Base-by-base conservation (phyloP, 2,113 vertebrate genomes). In the Lamprotornis superbus region DNA sequence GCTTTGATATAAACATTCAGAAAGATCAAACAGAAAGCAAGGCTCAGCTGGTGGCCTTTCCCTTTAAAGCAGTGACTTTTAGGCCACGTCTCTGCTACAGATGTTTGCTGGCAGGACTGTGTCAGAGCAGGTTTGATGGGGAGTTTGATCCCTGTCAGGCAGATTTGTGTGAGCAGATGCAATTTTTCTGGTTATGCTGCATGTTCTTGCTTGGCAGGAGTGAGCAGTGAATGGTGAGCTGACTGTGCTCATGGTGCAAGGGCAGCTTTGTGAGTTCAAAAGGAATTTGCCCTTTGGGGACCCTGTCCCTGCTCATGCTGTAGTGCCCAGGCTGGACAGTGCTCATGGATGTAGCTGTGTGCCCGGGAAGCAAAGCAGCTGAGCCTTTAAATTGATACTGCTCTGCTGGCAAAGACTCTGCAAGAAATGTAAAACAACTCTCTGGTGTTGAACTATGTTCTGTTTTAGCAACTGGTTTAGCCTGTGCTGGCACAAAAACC, bases 11-110 rank as follows among this genome's bases (percentile, higher is more conserved):
- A 95, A 96, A 57, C 49, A 42, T 57, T 75, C 63, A 56, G 12
- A 91, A 68, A 79, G 90, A 95, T 95, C 87, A 95, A 95, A 96
- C 83, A 49, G 47, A 64, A 83, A 61, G 76, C 19, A 15, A 77
- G 53, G 27, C 90, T 94, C 92, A 71, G 92, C 76, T 93, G 93
- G 94, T 95, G 95, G 94, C 90, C 83, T 71, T 93, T 93, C 49
- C 52, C 52, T 95, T 90, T 67, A 86, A 55, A 90, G 93, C 73
- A 46, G 28, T 42, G 90, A 33, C 79, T 95, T 79, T 81, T 44
- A 75, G 91, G 77, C 86, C 65, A 22, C 39, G 64, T 27, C 88
- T 94, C 50, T 21, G 56, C 76, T 86, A 73, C 94, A 93, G 92
- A 92, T 90, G 82, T 94, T 93, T 82, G 90, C 93, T 95, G 82